Conservation (phyloP, 2,797 vertebrate genomes). For the Echeneis naucrates region DNA sequence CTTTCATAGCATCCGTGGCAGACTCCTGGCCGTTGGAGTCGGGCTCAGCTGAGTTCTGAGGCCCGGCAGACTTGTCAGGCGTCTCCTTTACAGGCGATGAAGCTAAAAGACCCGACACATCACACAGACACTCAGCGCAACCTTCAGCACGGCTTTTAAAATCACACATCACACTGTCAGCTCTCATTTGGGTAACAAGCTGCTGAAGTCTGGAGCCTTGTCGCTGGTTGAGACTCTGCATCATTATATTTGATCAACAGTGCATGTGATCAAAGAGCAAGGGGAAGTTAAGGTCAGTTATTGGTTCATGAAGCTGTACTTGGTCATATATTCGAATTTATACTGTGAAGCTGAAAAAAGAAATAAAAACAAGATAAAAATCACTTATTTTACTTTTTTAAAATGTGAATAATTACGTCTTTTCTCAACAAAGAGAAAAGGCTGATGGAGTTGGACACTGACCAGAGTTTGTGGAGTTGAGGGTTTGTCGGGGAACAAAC, state of each 20-base stretch:
- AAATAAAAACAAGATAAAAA: too few species aligned
- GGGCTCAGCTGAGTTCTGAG: constrained; percentile 37
- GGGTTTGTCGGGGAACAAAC: constrained; percentile 89
- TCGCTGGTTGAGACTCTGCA: neutral
- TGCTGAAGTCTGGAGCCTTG: neutral
- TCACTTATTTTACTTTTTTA: too few species aligned
- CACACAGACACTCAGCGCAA: neutral
- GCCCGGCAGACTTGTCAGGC: constrained; percentile 26
- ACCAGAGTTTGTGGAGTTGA: constrained; percentile 80
- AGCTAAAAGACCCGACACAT: constrained; percentile 48
- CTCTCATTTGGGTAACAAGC: constrained; percentile 5
- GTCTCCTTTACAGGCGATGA: constrained; percentile 56
- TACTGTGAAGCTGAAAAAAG: neutral
- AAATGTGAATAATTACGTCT: too few species aligned
- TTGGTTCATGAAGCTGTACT: neutral
- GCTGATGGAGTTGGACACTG: constrained; percentile 31
- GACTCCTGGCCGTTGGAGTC: constrained; percentile 49
- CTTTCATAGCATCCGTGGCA: constrained; percentile 66
- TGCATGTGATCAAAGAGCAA: neutral
- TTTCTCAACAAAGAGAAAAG: too few species aligned
- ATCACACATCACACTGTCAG: constrained; percentile 8
- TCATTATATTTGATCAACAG: neutral
- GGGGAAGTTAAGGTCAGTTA: neutral
- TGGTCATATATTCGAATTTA: neutral
- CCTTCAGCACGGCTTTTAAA: neutral